phyloP scores from a whole-genome alignment of 2,888 invertebrate species.

The Ferdinandea cuprea region DNA sequence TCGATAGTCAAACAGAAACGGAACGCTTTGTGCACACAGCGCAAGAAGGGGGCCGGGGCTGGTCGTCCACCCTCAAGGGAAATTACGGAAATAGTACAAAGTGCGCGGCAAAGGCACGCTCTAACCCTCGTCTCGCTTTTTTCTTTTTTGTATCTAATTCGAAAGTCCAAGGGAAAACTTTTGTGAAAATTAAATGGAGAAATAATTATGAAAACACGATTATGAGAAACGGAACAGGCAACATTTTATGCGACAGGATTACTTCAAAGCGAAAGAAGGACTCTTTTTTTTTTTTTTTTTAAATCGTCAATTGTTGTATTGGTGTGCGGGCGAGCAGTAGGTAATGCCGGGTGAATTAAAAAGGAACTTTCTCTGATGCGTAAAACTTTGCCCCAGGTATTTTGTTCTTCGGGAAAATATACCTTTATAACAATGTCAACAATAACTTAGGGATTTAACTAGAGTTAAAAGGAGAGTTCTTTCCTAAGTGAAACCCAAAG shows the following conservation, averaged over 20 bases:
- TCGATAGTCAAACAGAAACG: slow-evolving; percentile 25
- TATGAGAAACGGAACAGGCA: slow-evolving; percentile 47
- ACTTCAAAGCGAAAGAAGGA: slow-evolving; percentile 47
- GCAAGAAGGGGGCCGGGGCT: neutral
- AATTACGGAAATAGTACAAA: slow-evolving; percentile 38
- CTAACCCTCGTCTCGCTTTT: neutral
- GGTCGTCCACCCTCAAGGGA: slow-evolving; percentile 50
- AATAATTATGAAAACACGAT: slow-evolving; percentile 67
- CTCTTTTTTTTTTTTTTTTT: too few relatives aligned
- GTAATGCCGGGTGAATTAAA: neutral
- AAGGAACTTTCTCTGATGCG: slow-evolving; percentile 12
- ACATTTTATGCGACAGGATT: slow-evolving; percentile 38
- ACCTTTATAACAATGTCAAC: slow-evolving; percentile 26
- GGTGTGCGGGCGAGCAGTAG: too few relatives aligned
- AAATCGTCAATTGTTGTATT: slow-evolving; percentile 40
- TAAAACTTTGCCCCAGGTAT: neutral
- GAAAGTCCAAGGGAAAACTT: slow-evolving; percentile 34
- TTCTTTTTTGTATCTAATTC: neutral
- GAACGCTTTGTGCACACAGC: neutral
- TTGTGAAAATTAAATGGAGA: slow-evolving; percentile 40
- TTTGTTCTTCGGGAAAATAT: neutral
- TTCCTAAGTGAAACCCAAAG: neutral
- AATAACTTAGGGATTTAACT: slow-evolving; percentile 24
- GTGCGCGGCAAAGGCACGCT: slow-evolving; percentile 1
- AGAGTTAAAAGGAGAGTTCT: neutral